Conservation (phyloP, 2,113 vertebrate genomes). For the Pipra filicauda region DNA sequence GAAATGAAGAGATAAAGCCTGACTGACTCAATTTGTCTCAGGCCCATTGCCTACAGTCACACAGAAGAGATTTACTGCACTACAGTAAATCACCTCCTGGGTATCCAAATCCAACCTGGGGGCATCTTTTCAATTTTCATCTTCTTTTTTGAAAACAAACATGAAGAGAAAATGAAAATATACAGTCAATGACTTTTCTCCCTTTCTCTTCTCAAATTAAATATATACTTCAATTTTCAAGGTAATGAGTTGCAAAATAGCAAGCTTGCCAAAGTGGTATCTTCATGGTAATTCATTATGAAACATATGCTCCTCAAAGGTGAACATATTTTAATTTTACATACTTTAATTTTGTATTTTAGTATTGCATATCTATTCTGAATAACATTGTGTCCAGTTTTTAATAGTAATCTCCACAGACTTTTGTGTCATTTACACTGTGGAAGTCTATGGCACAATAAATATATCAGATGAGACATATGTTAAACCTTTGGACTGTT, state of each 20-base stretch:
- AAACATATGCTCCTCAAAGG: neutral
- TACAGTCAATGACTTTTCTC: neutral
- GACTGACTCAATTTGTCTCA: constrained; percentile 45
- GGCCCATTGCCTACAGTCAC: neutral
- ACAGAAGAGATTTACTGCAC: constrained; percentile 9
- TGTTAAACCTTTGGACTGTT: neutral
- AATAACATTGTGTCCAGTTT: neutral
- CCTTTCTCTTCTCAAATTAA: neutral
- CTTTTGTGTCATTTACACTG: neutral
- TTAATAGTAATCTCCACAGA: neutral
- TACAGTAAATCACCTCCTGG: constrained; percentile 10
- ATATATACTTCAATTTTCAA: neutral
- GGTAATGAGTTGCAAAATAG: neutral
- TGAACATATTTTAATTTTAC: neutral
- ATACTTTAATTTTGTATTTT: neutral
- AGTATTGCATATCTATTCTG: neutral
- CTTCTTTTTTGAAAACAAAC: neutral
- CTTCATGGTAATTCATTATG: neutral
- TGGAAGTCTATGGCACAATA: neutral
- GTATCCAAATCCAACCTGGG: neutral
- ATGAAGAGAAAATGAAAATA: neutral
- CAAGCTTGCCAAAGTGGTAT: neutral
- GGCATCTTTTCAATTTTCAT: neutral
- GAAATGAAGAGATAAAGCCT: constrained; percentile 22
- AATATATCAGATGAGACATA: neutral